Conservation (phyloP, 2,113 vertebrate genomes). For the Corythoichthys haematopterus region DNA sequence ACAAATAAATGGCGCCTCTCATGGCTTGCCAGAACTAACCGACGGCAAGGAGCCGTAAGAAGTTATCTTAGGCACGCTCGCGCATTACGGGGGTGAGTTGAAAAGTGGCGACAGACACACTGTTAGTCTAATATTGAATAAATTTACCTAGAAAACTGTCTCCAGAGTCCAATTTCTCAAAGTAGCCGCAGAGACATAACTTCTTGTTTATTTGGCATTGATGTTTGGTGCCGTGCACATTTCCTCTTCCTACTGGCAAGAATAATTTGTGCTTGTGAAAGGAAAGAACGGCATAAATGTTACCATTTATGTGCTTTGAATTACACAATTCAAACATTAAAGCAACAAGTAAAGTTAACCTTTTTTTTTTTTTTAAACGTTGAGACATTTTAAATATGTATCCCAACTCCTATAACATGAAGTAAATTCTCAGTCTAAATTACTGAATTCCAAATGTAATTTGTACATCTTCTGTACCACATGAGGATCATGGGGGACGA, state of each 20-base stretch:
- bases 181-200: constrained; percentile 59
- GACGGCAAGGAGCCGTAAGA: constrained; percentile 63
- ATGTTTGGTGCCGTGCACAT: constrained; percentile 53
- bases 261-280: constrained; percentile 24
- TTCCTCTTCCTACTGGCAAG: constrained; percentile 46
- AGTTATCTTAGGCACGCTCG: constrained; percentile 61
- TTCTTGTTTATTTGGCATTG: constrained; percentile 55
- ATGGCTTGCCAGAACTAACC: constrained; percentile 67
- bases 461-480: too few species aligned
- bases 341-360: background rate
- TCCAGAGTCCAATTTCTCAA: constrained; percentile 65
- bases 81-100: constrained; percentile 57
- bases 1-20: constrained; percentile 69
- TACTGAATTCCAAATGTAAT: too few species aligned
- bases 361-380: background rate
- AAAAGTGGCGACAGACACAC: constrained; percentile 57
- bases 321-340: background rate
- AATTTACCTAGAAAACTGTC: constrained; percentile 61
- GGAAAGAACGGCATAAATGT: constrained; percentile 17
- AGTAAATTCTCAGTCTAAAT: too few species aligned
- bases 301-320: constrained; percentile 9
- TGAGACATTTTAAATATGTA: background rate
- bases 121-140: constrained; percentile 47
- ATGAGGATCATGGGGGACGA: too few species aligned
- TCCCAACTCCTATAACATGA: too few species aligned